These are phyloP conservation scores for Schizopygopsis malacanthus DNA, from an alignment of 2,797 vertebrate species.

Conservation along the genomic window DNA sequence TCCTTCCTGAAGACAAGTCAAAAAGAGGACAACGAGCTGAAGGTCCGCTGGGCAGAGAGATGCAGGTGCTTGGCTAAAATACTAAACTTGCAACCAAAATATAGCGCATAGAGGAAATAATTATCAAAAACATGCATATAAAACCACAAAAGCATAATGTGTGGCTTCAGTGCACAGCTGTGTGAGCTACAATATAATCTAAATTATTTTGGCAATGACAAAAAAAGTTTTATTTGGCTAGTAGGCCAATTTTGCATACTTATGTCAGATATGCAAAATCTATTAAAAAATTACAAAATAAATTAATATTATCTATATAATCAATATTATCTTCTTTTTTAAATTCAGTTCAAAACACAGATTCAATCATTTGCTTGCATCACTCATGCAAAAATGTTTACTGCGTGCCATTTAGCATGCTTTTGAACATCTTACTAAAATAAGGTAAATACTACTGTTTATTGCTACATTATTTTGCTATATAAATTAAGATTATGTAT, in stretches of 20 bases:
- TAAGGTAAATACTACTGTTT: neutral
- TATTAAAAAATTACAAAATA: no score
- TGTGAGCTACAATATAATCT: neutral
- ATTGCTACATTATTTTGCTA: no score
- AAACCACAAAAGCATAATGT: neutral
- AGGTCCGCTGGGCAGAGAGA: neutral
- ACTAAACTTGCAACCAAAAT: neutral
- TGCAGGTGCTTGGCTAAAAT: neutral
- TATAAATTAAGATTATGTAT: no score
- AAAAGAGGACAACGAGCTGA: slow-evolving; percentile 4
- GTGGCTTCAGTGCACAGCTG: neutral
- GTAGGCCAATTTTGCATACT: neutral
- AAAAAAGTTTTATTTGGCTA: neutral
- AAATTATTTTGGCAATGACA: neutral
- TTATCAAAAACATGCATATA: neutral
- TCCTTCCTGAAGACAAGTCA: slow-evolving; percentile 15
- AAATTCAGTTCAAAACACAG: neutral
- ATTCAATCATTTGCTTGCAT: neutral
- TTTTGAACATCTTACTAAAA: neutral
- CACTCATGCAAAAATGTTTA: neutral
- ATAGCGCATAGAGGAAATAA: neutral
- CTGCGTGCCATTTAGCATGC: neutral
- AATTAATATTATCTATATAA: neutral
- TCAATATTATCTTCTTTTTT: neutral
- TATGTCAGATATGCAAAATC: neutral